A percentile compares a stretch with the other conserved stretches of the same genome.
These are phyloP conservation scores for Cyprinodon variegatus DNA, from an alignment of 2,113 vertebrate species.

Conservation along the genomic window DNA sequence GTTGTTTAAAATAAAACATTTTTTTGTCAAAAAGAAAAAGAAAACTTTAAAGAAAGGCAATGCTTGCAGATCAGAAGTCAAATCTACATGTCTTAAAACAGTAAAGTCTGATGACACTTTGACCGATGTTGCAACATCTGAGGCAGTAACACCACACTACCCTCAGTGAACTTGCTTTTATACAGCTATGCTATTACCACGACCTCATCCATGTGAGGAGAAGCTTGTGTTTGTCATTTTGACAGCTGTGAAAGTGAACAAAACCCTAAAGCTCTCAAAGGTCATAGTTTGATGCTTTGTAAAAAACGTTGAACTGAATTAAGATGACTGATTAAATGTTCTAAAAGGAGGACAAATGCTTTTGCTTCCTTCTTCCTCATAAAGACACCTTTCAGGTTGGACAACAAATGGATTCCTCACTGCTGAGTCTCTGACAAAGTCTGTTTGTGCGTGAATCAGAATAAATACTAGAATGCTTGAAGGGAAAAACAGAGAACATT, in stretches of 20 bases:
- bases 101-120: constrained; percentile 12
- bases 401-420: constrained; percentile 42
- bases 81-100: neutral
- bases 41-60: neutral
- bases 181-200: neutral
- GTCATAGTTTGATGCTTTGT: neutral
- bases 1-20: neutral
- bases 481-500: neutral
- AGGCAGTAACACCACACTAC: neutral
- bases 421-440: constrained; percentile 1
- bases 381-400: constrained; percentile 60
- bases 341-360: neutral
- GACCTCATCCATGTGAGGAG: neutral
- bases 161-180: neutral
- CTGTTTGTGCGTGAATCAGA: neutral
- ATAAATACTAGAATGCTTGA: neutral
- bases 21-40: neutral
- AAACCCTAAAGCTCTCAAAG: neutral
- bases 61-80: neutral
- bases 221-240: neutral
- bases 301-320: neutral
- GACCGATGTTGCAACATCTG: constrained; percentile 1
- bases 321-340: constrained; percentile 4
- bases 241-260: constrained; percentile 7
- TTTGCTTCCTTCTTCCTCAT: constrained; percentile 51